Evolutionary conservation across 2,797 vertebrate genomes (phyloP).

Genomic region (Todus mexicanus): DNA sequence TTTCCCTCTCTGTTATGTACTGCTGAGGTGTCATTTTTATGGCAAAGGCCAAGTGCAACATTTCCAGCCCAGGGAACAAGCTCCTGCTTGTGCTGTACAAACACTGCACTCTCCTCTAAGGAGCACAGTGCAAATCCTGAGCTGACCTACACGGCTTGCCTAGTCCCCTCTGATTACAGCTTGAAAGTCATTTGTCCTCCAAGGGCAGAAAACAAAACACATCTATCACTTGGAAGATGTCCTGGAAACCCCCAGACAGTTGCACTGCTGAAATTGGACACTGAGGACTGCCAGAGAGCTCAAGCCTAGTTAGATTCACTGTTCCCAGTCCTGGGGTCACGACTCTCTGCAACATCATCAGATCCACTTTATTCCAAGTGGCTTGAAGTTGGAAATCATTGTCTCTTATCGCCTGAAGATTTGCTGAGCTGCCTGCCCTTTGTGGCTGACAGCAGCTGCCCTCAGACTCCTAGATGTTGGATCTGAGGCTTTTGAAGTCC

Average conservation of each 20-base stretch:
- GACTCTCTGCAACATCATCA: conserved; percentile 5
- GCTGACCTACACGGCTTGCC: neutral
- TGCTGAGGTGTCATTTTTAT: neutral
- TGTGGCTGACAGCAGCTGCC: neutral
- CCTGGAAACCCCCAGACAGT: conserved; percentile 1
- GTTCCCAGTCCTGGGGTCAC: neutral
- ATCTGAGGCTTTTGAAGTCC: neutral
- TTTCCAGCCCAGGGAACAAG: neutral
- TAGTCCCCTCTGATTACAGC: neutral
- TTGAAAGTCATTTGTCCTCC: conserved; percentile 10
- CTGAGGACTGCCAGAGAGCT: neutral
- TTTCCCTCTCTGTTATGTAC: neutral
- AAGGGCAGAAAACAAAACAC: conserved; percentile 11
- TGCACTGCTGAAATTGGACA: neutral
- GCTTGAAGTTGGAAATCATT: neutral
- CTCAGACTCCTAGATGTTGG: neutral
- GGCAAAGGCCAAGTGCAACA: neutral
- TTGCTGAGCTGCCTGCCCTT: conserved; percentile 23
- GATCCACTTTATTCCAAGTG: conserved; percentile 16
- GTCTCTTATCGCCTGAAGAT: neutral
- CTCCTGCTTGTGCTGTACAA: neutral
- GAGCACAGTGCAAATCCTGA: neutral
- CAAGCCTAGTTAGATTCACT: neutral
- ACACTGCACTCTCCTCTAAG: neutral
- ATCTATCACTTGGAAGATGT: conserved; percentile 10